Conservation (phyloP, 2,888 invertebrate species). For the Stenchaetothrips biformis region DNA sequence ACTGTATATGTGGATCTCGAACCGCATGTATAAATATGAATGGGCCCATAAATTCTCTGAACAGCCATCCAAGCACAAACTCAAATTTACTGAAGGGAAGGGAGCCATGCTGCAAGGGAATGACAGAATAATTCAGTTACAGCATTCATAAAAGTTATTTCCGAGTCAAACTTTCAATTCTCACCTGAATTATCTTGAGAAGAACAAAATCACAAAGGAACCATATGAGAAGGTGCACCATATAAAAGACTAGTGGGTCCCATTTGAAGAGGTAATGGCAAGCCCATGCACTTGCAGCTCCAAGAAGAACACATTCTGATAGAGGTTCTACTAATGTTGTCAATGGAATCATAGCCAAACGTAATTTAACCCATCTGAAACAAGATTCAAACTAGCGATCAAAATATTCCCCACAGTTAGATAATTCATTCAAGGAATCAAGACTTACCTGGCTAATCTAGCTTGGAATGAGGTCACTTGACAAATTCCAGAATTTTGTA, state of each 20-base stretch:
- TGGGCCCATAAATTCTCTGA: constrained; percentile 86
- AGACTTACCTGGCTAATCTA: constrained; percentile 42
- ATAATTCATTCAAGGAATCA: constrained; percentile 27
- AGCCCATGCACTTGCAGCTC: constrained; percentile 88
- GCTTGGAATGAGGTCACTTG: constrained; percentile 79
- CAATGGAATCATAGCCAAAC: constrained; percentile 92
- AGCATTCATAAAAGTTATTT: constrained; percentile 27
- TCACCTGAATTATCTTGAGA: constrained; percentile 75
- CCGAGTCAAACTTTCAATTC: constrained; percentile 25
- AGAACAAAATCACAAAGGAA: constrained; percentile 94
- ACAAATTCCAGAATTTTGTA: constrained; percentile 90
- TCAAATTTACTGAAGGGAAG: constrained; percentile 92
- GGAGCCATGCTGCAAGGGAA: constrained; percentile 69
- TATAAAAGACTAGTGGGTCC: constrained; percentile 85
- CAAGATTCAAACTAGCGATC: constrained; percentile 28
- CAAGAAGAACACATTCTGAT: constrained; percentile 90
- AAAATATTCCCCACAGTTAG: not conserved
- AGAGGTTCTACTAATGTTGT: constrained; percentile 89
- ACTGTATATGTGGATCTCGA: constrained; percentile 76
- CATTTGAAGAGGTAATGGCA: constrained; percentile 66
- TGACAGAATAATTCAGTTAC: constrained; percentile 19
- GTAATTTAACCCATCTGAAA: constrained; percentile 85
- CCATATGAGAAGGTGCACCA: constrained; percentile 91
- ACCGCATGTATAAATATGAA: constrained; percentile 83
- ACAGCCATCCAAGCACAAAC: constrained; percentile 90